These are phyloP conservation scores for Sakesphorus luctuosus DNA, from an alignment of 2,113 vertebrate species.

Conservation along the genomic window DNA sequence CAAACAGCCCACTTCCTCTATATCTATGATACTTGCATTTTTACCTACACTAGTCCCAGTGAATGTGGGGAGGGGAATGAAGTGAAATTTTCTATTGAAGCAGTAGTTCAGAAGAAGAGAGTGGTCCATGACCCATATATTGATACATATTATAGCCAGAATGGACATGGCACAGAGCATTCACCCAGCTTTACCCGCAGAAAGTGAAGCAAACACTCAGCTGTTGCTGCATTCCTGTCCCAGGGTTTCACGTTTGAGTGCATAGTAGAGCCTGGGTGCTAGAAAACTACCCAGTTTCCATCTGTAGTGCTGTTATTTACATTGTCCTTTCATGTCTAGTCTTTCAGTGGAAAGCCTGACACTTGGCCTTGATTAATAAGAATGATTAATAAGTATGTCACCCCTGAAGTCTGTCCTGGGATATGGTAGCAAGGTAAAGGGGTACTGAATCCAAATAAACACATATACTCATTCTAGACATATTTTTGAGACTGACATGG, in stretches of 20 bases:
- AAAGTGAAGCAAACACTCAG: background rate
- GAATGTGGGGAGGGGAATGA: background rate
- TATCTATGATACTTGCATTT: background rate
- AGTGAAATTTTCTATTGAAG: background rate
- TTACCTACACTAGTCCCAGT: background rate
- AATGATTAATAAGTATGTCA: background rate
- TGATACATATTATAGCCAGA: background rate
- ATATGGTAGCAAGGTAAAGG: background rate
- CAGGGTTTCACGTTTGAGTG: accelerated
- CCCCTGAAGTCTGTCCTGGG: background rate
- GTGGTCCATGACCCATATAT: background rate
- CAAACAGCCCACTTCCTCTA: background rate
- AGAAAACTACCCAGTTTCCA: background rate
- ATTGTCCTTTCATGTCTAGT: background rate
- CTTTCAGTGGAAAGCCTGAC: background rate
- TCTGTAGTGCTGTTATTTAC: background rate
- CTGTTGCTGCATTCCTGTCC: background rate
- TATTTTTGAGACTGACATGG: background rate
- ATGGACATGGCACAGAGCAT: background rate
- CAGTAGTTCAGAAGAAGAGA: background rate
- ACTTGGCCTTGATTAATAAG: background rate
- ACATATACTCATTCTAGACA: accelerated
- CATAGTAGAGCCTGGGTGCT: background rate
- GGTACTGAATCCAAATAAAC: background rate
- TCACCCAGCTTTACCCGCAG: background rate